These are phyloP conservation scores for Paracyclopina nana DNA, from an alignment of 1,140 invertebrate genomes.

Conservation along the genomic window DNA sequence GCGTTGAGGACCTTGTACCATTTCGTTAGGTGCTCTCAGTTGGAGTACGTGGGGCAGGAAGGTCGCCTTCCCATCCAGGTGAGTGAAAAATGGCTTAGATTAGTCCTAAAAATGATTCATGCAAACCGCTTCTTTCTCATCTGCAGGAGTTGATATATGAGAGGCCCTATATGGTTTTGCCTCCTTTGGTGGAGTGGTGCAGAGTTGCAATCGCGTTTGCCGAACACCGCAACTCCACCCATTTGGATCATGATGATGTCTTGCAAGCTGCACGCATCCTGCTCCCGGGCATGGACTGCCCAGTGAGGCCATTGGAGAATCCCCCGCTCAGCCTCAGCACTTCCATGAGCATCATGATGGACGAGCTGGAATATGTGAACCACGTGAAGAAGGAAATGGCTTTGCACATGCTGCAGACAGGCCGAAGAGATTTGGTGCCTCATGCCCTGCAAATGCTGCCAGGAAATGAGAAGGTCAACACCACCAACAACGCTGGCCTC, in stretches of 20 bases:
- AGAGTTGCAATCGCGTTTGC: constrained; percentile 57
- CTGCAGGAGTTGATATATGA: constrained; percentile 57
- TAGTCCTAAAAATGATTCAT: no score
- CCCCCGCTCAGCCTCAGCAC: constrained; percentile 25
- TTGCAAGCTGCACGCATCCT: constrained; percentile 63
- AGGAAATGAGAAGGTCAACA: constrained; percentile 33
- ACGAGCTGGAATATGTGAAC: constrained; percentile 29
- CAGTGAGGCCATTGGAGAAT: constrained; percentile 33
- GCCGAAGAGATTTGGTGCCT: constrained; percentile 49
- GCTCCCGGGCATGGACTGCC: constrained; percentile 68
- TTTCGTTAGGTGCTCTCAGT: constrained; percentile 74
- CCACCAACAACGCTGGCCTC: constrained; percentile 52
- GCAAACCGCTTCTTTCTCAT: background rate
- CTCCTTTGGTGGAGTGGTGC: constrained; percentile 68
- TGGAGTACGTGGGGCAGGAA: constrained; percentile 6
- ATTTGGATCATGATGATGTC: constrained; percentile 65
- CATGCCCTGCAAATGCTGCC: constrained; percentile 55
- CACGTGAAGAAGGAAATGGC: constrained; percentile 47
- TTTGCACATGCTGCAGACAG: constrained; percentile 53
- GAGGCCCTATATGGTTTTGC: constrained; percentile 60
- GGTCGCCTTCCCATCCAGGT: constrained; percentile 7
- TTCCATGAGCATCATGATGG: no score
- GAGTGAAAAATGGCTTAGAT: constrained; percentile 9
- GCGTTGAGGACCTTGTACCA: constrained; percentile 61
- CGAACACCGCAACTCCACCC: constrained; percentile 46